Percentiles rank a stretch among this genome's conserved stretches.
Evolutionary conservation across 2,888 invertebrate genomes (phyloP).

Genomic region (Sarcophaga variegata): DNA sequence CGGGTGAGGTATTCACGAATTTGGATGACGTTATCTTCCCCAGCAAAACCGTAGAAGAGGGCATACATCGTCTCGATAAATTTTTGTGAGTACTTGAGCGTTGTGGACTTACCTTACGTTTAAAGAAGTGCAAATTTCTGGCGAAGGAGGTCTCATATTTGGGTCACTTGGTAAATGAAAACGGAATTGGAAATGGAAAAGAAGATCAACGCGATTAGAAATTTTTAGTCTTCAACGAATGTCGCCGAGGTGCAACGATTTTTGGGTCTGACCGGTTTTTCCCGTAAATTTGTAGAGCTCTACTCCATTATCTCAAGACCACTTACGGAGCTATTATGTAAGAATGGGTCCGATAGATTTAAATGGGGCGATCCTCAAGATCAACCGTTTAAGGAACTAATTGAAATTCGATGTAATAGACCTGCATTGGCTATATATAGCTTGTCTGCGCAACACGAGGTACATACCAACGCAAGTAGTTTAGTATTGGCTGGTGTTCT

Average conservation of each 20-base stretch:
- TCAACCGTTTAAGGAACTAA: constrained; percentile 37
- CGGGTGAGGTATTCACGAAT: constrained; percentile 26
- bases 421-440: constrained; percentile 56
- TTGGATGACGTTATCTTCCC: constrained; percentile 29
- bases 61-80: no score
- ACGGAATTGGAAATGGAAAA: no score
- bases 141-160: constrained; percentile 7
- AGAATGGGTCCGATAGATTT: not conserved
- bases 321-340: no score
- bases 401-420: constrained; percentile 31
- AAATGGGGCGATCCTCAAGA: constrained; percentile 40
- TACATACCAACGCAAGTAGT: constrained; percentile 66
- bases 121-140: constrained; percentile 30
- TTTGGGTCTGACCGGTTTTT: constrained; percentile 66
- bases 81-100: no score
- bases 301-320: constrained; percentile 58
- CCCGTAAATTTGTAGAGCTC: constrained; percentile 61
- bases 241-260: constrained; percentile 57
- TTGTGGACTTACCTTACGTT: not conserved
- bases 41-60: not conserved
- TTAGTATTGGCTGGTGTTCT: constrained; percentile 68
- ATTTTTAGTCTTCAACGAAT: not conserved
- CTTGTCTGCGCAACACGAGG: constrained; percentile 52
- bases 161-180: not conserved
- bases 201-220: no score